Evolutionary conservation across 2,113 vertebrate species (phyloP), one percentile per base, ranked within the genome.

Genomic region (Cricetomys ansorgei): DNA sequence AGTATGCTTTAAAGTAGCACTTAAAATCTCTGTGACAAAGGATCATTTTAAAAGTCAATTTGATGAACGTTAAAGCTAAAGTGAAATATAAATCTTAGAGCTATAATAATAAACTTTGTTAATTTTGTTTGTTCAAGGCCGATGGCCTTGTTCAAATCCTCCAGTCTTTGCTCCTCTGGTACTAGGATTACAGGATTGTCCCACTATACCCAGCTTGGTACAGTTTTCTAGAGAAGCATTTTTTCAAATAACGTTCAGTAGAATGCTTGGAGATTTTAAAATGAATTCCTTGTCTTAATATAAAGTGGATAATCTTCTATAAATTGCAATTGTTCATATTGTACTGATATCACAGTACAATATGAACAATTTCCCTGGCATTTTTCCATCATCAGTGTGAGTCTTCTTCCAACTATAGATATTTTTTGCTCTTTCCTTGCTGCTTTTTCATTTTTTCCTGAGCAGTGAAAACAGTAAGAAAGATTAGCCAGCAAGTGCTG

Each of bases 201-300:
- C 31, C 62, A 86, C 31, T 19, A 37, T 10, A 37, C 31, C 29
- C 62, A 86, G 17, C 31, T 34, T 19, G 89, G 16, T 77, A 5
- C 5, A 88, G 8, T 91, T 95, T 95, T 76, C 55, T 40, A 45
- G 59, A 48, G 87, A 92, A 64, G 7, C 40, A 72, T 84, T 97
- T 94, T 19, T 94, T 25, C 25, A 80, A 80, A 48, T 94, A 92
- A 90, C 95, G 29, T 85, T 53, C 1, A 88, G 2, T 79, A n/a
- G 27, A 90, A n/a, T 95, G 34, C n/a, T 90, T 96, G 62, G 11
- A 91, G 37, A 84, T 59, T 96, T 94, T 83, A 72, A 84, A 77
- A 93, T 64, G 31, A 94, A 92, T 72, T 67, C 55, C 15, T 21
- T 92, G 15, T 73, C 10, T 21, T 90, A 21, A 72, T 95, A 79